Evolutionary conservation across 2,113 vertebrate genomes (phyloP).

Genomic region (Bubo scandiacus): DNA sequence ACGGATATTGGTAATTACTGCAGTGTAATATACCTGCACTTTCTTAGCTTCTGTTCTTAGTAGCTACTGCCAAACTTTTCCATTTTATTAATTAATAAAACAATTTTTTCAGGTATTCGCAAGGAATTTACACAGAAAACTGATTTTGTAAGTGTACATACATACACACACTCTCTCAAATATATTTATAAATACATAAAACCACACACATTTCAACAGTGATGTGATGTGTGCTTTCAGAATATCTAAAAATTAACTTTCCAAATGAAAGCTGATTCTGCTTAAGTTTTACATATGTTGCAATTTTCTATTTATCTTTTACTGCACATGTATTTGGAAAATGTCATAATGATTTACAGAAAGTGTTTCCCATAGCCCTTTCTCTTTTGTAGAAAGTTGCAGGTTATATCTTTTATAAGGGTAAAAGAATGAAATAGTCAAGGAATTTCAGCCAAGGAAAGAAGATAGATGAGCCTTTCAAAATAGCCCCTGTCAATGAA

Average conservation of each 20-base stretch:
- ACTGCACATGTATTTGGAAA: conserved; percentile 24
- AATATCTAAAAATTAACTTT: conserved; percentile 2
- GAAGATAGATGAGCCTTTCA: neutral
- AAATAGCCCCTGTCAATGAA: neutral
- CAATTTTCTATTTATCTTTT: conserved; percentile 25
- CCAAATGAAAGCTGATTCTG: conserved; percentile 15
- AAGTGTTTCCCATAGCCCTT: neutral
- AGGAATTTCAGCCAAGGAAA: neutral
- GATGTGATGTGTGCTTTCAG: neutral
- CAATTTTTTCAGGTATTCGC: neutral
- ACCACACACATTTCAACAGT: neutral
- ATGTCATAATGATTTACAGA: conserved; percentile 26
- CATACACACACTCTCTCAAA: neutral
- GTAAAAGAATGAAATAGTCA: neutral
- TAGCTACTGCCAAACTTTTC: neutral
- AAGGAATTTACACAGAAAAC: neutral
- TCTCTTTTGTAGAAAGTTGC: neutral
- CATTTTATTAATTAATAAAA: neutral
- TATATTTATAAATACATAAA: neutral
- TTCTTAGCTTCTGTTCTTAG: neutral
- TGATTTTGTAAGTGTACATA: neutral
- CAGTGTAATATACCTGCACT: neutral
- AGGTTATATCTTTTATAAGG: neutral
- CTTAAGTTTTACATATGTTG: conserved; percentile 24
- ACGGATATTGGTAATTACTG: neutral